These are phyloP conservation scores for Thereva unica DNA, from an alignment of 2,888 invertebrate genomes.

Conservation along the genomic window DNA sequence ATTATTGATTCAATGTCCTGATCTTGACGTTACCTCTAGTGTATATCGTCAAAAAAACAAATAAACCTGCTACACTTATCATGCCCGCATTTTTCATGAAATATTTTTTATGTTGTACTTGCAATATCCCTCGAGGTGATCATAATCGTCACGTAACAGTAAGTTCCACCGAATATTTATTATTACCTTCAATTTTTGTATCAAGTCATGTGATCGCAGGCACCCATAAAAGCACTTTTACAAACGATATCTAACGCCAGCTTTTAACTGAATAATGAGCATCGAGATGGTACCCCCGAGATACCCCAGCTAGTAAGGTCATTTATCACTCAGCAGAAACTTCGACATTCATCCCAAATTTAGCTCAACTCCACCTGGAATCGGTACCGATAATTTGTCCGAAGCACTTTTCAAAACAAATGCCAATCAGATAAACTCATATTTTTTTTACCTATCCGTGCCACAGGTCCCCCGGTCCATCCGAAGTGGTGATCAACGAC, in stretches of 20 bases:
- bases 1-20: too few species aligned
- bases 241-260: conserved; percentile 14
- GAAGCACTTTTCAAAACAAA: conserved; percentile 16
- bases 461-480: neutral
- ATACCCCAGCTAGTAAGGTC: conserved; percentile 7
- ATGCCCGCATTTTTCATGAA: too few species aligned
- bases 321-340: conserved; percentile 29
- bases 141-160: conserved; percentile 17
- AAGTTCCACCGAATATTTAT: conserved; percentile 16
- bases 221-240: conserved; percentile 21
- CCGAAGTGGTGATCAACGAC: conserved; percentile 3
- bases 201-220: conserved; percentile 15
- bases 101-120: too few species aligned
- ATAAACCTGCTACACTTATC: too few species aligned
- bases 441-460: neutral
- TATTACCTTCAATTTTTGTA: conserved; percentile 16
- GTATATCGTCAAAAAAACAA: too few species aligned
- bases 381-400: conserved; percentile 23
- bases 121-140: conserved; percentile 16
- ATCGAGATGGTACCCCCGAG: conserved; percentile 10
- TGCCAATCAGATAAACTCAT: conserved; percentile 11
- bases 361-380: conserved; percentile 14
- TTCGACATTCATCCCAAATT: conserved; percentile 4
- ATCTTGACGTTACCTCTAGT: too few species aligned
- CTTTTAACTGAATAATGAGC: conserved; percentile 27